Percentiles rank a stretch among this genome's conserved stretches.
Conservation (phyloP, 2,113 vertebrate genomes). For the Stigmatopora nigra region DNA sequence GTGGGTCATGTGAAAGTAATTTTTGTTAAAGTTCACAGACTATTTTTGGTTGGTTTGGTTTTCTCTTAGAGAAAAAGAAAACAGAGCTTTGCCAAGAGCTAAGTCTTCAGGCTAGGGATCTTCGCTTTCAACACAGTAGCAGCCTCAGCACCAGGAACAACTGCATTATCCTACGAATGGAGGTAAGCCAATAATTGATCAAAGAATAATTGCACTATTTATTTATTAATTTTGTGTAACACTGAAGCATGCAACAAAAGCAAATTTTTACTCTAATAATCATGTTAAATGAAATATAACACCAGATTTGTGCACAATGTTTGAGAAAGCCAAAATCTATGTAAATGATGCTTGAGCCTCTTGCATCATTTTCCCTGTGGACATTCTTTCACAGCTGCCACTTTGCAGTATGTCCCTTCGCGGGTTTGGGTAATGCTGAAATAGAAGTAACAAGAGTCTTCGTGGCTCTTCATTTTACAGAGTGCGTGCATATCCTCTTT, state of each 20-base stretch:
- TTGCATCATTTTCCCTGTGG: neutral
- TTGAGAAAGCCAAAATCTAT: neutral
- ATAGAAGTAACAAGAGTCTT: neutral
- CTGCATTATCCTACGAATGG: conserved; percentile 89
- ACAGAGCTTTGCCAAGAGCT: conserved; percentile 90
- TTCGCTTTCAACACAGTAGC: conserved; percentile 88
- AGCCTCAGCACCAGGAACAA: conserved; percentile 87
- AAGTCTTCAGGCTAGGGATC: conserved; percentile 88
- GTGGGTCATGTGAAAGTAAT: neutral
- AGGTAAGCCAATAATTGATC: conserved; percentile 64
- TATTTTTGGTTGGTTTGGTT: neutral
- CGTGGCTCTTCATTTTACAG: neutral
- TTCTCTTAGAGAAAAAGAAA: conserved; percentile 86
- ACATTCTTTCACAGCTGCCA: conserved; percentile 17
- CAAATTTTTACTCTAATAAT: neutral
- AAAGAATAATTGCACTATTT: neutral
- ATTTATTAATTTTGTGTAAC: too few species aligned
- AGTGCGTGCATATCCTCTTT: neutral
- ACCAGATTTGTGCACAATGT: too few species aligned
- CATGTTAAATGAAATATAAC: neutral
- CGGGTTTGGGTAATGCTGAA: conserved; percentile 1
- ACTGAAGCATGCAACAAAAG: too few species aligned
- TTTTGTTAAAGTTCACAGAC: neutral
- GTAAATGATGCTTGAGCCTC: neutral
- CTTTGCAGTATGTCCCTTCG: neutral